Evolutionary conservation across 2,113 vertebrate species (phyloP).

Genomic region (Lethenteron camtschaticum): DNA sequence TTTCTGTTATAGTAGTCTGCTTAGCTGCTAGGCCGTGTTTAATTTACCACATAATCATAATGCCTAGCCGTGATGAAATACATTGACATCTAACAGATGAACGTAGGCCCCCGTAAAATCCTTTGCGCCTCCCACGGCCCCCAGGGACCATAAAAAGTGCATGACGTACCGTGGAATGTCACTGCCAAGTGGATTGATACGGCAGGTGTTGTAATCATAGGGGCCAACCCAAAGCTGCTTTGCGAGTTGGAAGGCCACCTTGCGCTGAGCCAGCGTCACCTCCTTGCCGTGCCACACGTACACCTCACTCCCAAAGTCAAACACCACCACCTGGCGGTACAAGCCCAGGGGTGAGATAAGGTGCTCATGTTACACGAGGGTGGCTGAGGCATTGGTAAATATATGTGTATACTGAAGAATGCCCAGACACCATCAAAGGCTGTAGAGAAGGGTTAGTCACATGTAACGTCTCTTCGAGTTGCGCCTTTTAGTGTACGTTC

Average conservation of each 20-base stretch:
- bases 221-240: slow-evolving; percentile 30
- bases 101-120: not conserved
- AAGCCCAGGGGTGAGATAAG: not conserved
- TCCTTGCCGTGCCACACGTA: slow-evolving; percentile 36
- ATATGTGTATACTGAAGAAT: no score
- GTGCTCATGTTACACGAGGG: not conserved
- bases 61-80: not conserved
- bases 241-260: slow-evolving; percentile 26
- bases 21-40: no score
- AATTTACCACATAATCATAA: not conserved
- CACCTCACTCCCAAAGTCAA: slow-evolving; percentile 39
- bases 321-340: slow-evolving; percentile 26
- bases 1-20: no score
- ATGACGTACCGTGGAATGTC: not conserved
- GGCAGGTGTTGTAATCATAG: slow-evolving; percentile 38
- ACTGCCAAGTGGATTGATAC: slow-evolving; percentile 27
- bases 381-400: no score
- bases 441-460: no score
- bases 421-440: no score
- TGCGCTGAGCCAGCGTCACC: slow-evolving; percentile 19
- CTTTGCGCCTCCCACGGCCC: not conserved
- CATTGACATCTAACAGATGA: not conserved
- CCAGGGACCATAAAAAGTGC: not conserved
- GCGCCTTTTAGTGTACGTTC: no score
- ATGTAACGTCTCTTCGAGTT: no score